Base-by-base conservation (phyloP, 2,888 invertebrate species). In the Hartigia nigra region DNA sequence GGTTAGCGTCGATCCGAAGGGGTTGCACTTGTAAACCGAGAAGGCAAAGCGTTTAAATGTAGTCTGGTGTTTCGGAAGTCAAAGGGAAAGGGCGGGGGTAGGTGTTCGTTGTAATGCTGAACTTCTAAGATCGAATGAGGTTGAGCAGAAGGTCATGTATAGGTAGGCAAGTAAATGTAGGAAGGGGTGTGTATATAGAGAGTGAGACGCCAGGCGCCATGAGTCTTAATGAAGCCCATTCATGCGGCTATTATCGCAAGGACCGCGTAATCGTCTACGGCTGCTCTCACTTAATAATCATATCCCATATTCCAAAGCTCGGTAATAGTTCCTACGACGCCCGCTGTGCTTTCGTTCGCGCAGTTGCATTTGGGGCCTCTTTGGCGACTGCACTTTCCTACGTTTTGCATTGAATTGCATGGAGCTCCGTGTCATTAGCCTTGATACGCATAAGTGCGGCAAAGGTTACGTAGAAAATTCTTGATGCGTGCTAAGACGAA, bases 211-310 rank as follows among this genome's bases (percentile, higher is more conserved):
- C 32, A 31, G 72, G 77, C 84, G 83, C 84, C 81, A 84, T 84
- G 84, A 84, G 88, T 87, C 89, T 90, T 91, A 91, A 91, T 88
- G 90, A 90, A 89, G 90, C 87, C 90, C 89, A 90, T 91, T 91
- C 90, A 90, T 86, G 85, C 85, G 86, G 86, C 90, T 87, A 90
- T 90, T 90, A 90, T 89, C 88, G 88, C 85, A 84, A 86, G 86
- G 85, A 88, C 87, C 87, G 83, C 87, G 87, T 89, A 90, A 90
- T 90, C 90, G 89, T 88, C 89, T 88, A 86, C 82, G 86, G 85
- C 86, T 86, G 86, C 88, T 89, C 89, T 89, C 88, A 89, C 89
- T 90, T 90, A 90, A 90, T 90, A 90, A 89, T 90, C 87, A 87
- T 88, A 88, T 86, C 86, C 86, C 85, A 86, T 88, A 88, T 88